Percentiles rank a stretch among this genome's conserved stretches.
Evolutionary conservation across 1,140 invertebrate genomes (phyloP).

Genomic region (Zaprionus tsacasi): DNA sequence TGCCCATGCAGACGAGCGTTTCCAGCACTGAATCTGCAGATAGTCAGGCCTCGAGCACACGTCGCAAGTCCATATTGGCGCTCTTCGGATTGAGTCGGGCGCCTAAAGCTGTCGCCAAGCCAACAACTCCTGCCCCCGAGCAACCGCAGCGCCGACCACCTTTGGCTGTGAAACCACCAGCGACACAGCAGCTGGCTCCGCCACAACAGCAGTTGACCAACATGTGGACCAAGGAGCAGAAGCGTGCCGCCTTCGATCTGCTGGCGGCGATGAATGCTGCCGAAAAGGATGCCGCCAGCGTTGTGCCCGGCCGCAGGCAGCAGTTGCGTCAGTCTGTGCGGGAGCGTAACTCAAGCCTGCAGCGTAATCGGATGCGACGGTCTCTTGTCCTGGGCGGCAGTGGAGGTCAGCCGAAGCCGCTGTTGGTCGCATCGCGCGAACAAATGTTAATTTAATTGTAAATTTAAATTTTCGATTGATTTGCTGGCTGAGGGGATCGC

Average conservation of each 20-base stretch:
- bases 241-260: slow-evolving; percentile 85
- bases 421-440: slow-evolving; percentile 48
- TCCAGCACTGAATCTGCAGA: slow-evolving; percentile 75
- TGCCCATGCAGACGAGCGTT: slow-evolving; percentile 67
- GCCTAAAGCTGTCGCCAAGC: slow-evolving; percentile 47
- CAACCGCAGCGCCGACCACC: slow-evolving; percentile 36
- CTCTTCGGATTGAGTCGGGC: slow-evolving; percentile 70
- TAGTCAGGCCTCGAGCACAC: slow-evolving; percentile 55
- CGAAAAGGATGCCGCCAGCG: slow-evolving; percentile 47
- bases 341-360: slow-evolving; percentile 68
- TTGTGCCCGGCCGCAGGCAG: slow-evolving; percentile 38
- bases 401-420: slow-evolving; percentile 34
- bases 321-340: slow-evolving; percentile 71
- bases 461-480: background rate
- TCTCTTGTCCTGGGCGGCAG: slow-evolving; percentile 55
- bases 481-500: slow-evolving; percentile 11
- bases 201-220: slow-evolving; percentile 47
- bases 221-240: slow-evolving; percentile 84
- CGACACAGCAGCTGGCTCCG: slow-evolving; percentile 27
- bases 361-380: slow-evolving; percentile 68
- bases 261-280: slow-evolving; percentile 84
- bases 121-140: slow-evolving; percentile 9
- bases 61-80: slow-evolving; percentile 74
- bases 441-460: slow-evolving; percentile 66
- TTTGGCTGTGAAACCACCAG: slow-evolving; percentile 48